phyloP scores from a whole-genome alignment of 1,140 invertebrate species.

The Drosophila tsacasi region DNA sequence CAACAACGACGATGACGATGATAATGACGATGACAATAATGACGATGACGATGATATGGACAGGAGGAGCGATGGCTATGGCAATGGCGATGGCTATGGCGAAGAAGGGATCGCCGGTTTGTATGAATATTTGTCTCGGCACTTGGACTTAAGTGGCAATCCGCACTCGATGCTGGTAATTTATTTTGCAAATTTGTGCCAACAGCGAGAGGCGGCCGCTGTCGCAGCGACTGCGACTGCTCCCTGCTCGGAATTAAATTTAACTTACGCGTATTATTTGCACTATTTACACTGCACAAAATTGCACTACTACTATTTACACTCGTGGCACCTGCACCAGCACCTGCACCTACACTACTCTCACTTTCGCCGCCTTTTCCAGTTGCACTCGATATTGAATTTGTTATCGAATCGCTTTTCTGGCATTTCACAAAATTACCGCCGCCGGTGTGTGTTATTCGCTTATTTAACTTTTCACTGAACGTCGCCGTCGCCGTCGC shows the following conservation, averaged over 20 bases:
- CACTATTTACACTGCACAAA: conserved; percentile 83
- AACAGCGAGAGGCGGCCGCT: conserved; percentile 35
- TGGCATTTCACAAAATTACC: conserved; percentile 61
- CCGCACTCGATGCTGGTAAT: conserved; percentile 73
- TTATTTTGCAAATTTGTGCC: conserved; percentile 80
- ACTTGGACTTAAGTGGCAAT: conserved; percentile 66
- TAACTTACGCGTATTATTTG: conserved; percentile 75
- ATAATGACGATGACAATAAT: conserved; percentile 31
- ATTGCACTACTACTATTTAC: conserved; percentile 63
- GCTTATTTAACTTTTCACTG: conserved; percentile 13
- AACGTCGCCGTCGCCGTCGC: conserved; percentile 31
- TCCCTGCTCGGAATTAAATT: conserved; percentile 76
- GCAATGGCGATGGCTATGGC: conserved; percentile 4
- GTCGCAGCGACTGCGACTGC: conserved; percentile 13
- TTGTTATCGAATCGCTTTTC: conserved; percentile 23
- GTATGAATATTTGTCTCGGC: conserved; percentile 53
- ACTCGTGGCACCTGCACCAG: conserved; percentile 8
- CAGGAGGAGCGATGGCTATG: conserved; percentile 10
- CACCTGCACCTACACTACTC: conserved; percentile 14
- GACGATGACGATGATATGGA: conserved; percentile 13
- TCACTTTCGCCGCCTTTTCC: conserved; percentile 54
- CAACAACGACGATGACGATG: conserved; percentile 9
- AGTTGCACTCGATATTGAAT: conserved; percentile 52
- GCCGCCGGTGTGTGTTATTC: not conserved
- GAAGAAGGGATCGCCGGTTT: conserved; percentile 18